phyloP scores from a whole-genome alignment of 2,797 vertebrate genomes.

The Danio choprae region DNA sequence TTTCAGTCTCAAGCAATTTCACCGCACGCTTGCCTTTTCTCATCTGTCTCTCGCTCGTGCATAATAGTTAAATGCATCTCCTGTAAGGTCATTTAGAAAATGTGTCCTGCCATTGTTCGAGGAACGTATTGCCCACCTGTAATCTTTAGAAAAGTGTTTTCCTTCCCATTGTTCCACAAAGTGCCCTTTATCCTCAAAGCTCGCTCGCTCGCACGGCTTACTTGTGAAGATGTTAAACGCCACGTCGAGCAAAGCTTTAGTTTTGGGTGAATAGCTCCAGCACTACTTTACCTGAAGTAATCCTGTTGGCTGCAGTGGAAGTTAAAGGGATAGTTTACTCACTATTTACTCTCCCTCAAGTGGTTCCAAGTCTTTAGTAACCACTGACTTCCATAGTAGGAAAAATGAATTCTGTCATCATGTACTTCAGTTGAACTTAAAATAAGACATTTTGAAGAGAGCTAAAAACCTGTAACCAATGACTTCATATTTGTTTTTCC shows the following conservation, averaged over 20 bases:
- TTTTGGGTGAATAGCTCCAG: slow-evolving; percentile 28
- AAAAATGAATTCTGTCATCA: too few relatives aligned
- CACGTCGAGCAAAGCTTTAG: slow-evolving; percentile 1
- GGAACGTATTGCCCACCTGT: background rate
- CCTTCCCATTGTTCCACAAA: slow-evolving; percentile 21
- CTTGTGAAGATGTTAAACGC: slow-evolving; percentile 34
- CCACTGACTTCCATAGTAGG: too few relatives aligned
- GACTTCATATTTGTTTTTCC: too few relatives aligned
- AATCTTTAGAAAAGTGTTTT: slow-evolving; percentile 46
- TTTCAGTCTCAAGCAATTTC: slow-evolving; percentile 9
- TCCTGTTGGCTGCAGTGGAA: slow-evolving; percentile 11
- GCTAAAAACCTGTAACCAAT: too few relatives aligned
- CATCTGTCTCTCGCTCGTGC: background rate
- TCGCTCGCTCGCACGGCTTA: slow-evolving; percentile 33
- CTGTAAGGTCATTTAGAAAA: slow-evolving; percentile 38
- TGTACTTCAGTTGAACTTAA: too few relatives aligned
- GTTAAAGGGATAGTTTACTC: too few relatives aligned
- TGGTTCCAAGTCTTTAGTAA: too few relatives aligned
- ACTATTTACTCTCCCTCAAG: too few relatives aligned
- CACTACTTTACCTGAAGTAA: slow-evolving; percentile 22
- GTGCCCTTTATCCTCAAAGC: slow-evolving; percentile 29
- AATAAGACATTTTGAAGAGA: too few relatives aligned
- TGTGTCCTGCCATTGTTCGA: slow-evolving; percentile 11
- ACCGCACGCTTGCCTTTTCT: background rate
- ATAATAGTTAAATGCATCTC: slow-evolving; percentile 14